phyloP scores from a whole-genome alignment of 2,888 invertebrate species.

The Craniophora ligustri region DNA sequence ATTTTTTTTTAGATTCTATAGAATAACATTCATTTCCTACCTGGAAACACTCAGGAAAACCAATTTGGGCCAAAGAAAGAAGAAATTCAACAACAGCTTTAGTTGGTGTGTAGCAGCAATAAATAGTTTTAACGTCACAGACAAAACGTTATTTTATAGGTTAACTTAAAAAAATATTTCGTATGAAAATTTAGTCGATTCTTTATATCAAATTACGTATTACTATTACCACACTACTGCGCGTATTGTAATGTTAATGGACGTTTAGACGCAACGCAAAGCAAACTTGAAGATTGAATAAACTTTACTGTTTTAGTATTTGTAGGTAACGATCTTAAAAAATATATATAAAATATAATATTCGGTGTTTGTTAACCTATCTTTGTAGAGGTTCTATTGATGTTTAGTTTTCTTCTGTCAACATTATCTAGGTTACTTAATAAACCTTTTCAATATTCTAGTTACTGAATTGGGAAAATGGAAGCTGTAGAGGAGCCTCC shows the following conservation, averaged over 20 bases:
- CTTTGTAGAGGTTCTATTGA: neutral
- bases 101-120: no score
- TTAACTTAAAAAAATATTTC: no score
- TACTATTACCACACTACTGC: slow-evolving; percentile 19
- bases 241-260: slow-evolving; percentile 53
- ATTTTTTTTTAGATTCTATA: no score
- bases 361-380: neutral
- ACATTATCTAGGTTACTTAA: slow-evolving; percentile 52
- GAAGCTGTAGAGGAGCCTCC: slow-evolving; percentile 64
- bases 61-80: no score
- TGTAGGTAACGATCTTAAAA: slow-evolving; percentile 11
- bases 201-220: neutral
- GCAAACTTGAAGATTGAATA: slow-evolving; percentile 51
- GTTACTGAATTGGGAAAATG: slow-evolving; percentile 50
- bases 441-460: slow-evolving; percentile 42
- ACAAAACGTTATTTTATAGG: no score
- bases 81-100: no score
- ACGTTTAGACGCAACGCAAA: slow-evolving; percentile 61
- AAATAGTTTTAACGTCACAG: no score
- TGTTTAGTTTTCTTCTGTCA: slow-evolving; percentile 34
- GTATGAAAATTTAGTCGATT: neutral
- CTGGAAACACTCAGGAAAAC: no score
- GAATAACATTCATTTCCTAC: no score
- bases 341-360: slow-evolving; percentile 2
- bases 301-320: slow-evolving; percentile 47